Evolutionary conservation across 2,797 vertebrate genomes (phyloP), one percentile per base, ranked within the genome.

Genomic region (Salmo trutta): DNA sequence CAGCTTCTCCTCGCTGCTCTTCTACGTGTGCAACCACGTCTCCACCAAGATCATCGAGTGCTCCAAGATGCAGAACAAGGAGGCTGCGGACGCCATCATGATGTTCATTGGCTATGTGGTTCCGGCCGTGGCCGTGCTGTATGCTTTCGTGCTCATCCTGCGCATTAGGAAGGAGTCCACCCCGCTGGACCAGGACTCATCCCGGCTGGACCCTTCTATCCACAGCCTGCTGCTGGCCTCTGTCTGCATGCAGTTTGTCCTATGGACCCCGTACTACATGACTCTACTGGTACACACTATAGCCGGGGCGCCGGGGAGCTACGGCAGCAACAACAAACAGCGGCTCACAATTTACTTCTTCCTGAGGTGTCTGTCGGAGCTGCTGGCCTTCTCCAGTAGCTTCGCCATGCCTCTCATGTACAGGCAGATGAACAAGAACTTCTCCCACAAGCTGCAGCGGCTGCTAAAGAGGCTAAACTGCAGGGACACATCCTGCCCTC

Each of bases 261-360:
- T 99, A 21, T 99, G 98, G 98, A 98, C 97, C 0, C 98, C 98
- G 0, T 97, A 98, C 82, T 99, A 99, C 3, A 86, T 95, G 83
- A 95, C 89, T n/a, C 95, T 99, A 75, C 88, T 99, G 86, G 95
- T 97, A 10, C 96, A 95, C 91, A 96, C 95, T 0, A 87, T 98
- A n/a, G 91, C 93, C 0, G 94, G 93, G 4, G 85, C 92, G 0
- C 92, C 88, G 0, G 95, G 93, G 41, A 93, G 90, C 77, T 80
- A 86, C 0, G 75, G 75, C 15, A 93, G 91, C 0, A 86, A 88
- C 16, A 93, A 91, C 0, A 86, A 88, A 8, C 92, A 84, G 2
- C 91, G 93, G 77, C 75, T 91, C 65, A 91, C 93, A 8, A 90
- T 91, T 21, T 92, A 97, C 81, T 92, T 95, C 75, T 96, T 99